Base-by-base conservation (phyloP, 2,888 invertebrate genomes). In the Petrolisthes manimaculis region DNA sequence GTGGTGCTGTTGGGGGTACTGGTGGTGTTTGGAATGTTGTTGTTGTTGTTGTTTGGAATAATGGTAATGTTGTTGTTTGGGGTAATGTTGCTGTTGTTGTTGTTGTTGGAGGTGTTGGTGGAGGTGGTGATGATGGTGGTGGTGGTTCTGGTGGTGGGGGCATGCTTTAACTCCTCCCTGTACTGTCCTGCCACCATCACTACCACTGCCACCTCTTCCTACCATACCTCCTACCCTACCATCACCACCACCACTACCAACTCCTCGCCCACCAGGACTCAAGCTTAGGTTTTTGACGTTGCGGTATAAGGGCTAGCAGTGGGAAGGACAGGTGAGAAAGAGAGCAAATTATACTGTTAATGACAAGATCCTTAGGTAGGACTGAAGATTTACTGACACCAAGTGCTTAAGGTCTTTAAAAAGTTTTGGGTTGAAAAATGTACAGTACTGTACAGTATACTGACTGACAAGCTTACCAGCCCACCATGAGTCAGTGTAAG, bases 231-330 rank as follows among this genome's bases (percentile, higher is more conserved):
- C 18, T 18, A 78, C 81, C 24, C 80, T 75, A 37, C 37, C 37
- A 37, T 37, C 37, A 37, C 37, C 37, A 37, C 37, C 80, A 74
- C 86, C 86, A 21, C 81, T 51, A 18, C 53, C 21, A 54, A 81
- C 86, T 21, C 69, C 24, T 14, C 54, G 86, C 21, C 80, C 86
- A n/a, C 84, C 84, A 4, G 88, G 88, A 67, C 88, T 88, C 74
- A 88, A 56, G 55, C 88, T 88, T n/a, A 88, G 84, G 81, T 88
- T 88, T 79, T 88, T 88, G 37, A 88, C 84, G 54, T 88, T 88
- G 77, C 88, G 88, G 53, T 84, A 88, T 69, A 88, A 74, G 53
- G 88, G 84, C 88, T 88, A 61, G 84, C 56, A 12, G 18, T 37
- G 51, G 56, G 53, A 51, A 69, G 56, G 77, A 51, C 75, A 56